Base-by-base conservation (phyloP, 2,113 vertebrate genomes). In the Pseudorhombus dupliciocellatus region DNA sequence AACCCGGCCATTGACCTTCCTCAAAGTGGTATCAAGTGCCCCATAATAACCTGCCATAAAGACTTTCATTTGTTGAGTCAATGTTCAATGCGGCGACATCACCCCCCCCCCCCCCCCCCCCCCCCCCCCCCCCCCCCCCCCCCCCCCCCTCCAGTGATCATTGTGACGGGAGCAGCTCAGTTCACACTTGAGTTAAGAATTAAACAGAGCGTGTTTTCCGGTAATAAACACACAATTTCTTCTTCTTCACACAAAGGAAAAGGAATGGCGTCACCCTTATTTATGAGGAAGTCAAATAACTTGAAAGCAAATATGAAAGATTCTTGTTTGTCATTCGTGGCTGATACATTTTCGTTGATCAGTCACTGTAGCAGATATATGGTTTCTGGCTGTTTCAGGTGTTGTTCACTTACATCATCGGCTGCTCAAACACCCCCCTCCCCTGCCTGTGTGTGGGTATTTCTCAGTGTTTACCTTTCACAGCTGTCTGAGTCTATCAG, bases 1-100 rank as follows among this genome's bases (percentile, higher is more conserved):
- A 87, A 87, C 75, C 79, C 57, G 62, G 74, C 77, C 83, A 84
- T 85, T 91, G 87, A 90, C 90, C 84, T 91, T 90, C 80, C 68
- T 69, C 68, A 74, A 84, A 90, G 90, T 90, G 84, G 74, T 87
- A 87, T 87, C 82, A 84, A 84, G 85, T 28, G 80, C 58, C 81
- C 85, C 60, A 70, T 88, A 83, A 88, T 83, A 89, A 87, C 82
- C 80, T 66, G 67, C 84, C 74, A 83, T 88, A 90, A 87, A 90
- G 75, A 73, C 73, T 67, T 85, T 54, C 80, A 78, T 84, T 88
- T 88, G 84, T 90, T 71, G 69, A 83, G 80, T 87, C 82, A 81
- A 62, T 77, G 79, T 85, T 82, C 70, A 74, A 70, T 15, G 1
- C 18, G 24, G 69, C 75, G 65, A 66, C 34, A 62, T 77, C 80